Evolutionary conservation across 2,797 vertebrate species (phyloP).

Genomic region (Halcyon leucocephala): DNA sequence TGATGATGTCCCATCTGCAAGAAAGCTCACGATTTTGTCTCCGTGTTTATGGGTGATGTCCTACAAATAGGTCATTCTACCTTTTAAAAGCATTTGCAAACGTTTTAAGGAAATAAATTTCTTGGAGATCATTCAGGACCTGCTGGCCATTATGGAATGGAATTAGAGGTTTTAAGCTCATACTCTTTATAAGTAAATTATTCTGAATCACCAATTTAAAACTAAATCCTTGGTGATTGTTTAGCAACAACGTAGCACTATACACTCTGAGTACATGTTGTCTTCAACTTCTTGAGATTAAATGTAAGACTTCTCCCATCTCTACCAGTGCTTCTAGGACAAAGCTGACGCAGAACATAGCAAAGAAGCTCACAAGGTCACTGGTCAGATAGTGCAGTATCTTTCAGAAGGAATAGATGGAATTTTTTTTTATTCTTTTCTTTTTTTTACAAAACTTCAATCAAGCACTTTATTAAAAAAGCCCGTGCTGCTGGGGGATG

Average conservation of each 20-base stretch:
- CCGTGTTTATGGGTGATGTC: not conserved
- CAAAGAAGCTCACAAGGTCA: not conserved
- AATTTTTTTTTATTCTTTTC: not conserved
- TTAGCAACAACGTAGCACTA: not conserved
- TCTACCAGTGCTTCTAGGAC: not conserved
- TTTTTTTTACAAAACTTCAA: not conserved
- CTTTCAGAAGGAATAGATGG: not conserved
- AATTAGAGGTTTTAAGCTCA: not conserved
- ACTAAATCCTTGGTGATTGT: not conserved
- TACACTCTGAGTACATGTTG: not conserved
- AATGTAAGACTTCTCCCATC: not conserved
- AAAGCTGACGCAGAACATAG: not conserved
- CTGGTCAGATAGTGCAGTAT: not conserved
- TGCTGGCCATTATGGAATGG: not conserved
- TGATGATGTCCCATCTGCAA: not conserved
- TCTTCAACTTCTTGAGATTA: not conserved
- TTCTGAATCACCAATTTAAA: not conserved
- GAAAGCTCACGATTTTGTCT: not conserved
- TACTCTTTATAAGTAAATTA: not conserved
- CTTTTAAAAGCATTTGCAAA: not conserved
- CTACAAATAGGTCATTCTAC: not conserved
- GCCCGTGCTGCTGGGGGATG: not conserved
- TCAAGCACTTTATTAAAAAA: not conserved
- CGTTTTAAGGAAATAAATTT: not conserved
- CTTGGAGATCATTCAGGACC: not conserved